A percentile compares a stretch with the other conserved stretches of the same genome.
phyloP scores from a whole-genome alignment of 1,140 invertebrate genomes.

The Agrypnia vestita region DNA sequence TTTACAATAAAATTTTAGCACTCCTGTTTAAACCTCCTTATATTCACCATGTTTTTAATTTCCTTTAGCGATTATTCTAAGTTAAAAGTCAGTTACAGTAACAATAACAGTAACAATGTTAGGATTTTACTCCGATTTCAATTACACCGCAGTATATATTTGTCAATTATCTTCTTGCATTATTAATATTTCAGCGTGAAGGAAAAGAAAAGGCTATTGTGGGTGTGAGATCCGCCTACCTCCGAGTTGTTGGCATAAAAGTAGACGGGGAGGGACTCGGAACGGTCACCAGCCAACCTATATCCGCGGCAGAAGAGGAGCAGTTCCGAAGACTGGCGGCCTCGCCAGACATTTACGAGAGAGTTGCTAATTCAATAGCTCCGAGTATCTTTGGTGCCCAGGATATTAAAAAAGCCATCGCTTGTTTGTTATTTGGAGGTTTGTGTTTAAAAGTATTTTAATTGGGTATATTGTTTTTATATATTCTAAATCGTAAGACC shows the following conservation, averaged over 20 bases:
- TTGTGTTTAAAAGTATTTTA: slow-evolving; percentile 20
- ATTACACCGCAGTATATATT: too few species aligned
- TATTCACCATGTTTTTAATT: too few species aligned
- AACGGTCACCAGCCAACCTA: slow-evolving; percentile 69
- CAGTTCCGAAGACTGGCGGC: slow-evolving; percentile 90
- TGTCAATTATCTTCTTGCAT: too few species aligned
- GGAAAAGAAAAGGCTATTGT: slow-evolving; percentile 90
- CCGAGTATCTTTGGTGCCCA: slow-evolving; percentile 96
- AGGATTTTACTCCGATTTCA: too few species aligned
- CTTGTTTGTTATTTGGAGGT: slow-evolving; percentile 96
- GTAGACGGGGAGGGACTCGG: slow-evolving; percentile 89
- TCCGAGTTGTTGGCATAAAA: slow-evolving; percentile 94
- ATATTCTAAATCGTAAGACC: too few species aligned
- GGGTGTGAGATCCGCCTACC: slow-evolving; percentile 94
- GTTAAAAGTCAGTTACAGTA: too few species aligned
- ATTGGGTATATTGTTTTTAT: neutral
- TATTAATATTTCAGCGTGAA: slow-evolving; percentile 71
- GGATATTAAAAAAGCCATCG: slow-evolving; percentile 98
- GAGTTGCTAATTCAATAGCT: slow-evolving; percentile 92
- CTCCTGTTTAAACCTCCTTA: too few species aligned
- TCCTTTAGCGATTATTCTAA: too few species aligned
- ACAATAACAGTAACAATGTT: too few species aligned
- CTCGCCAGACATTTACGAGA: slow-evolving; percentile 91
- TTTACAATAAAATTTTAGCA: too few species aligned
- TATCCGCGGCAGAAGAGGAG: slow-evolving; percentile 92